Evolutionary conservation across 1,140 invertebrate genomes (phyloP).

Genomic region (Epicauta chinensis): DNA sequence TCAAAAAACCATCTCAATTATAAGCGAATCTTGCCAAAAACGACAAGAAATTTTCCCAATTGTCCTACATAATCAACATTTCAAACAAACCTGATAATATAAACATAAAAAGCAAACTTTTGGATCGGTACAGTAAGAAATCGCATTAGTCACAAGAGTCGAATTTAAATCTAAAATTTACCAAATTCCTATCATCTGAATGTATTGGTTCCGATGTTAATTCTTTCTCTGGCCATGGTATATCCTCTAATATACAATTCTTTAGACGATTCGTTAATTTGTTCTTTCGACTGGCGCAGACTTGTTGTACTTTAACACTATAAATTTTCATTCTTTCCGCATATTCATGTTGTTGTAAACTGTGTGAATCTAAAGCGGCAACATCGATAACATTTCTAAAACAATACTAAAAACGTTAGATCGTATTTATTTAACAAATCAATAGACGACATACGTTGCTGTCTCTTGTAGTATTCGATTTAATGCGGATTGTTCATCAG

Average conservation of each 20-base stretch:
- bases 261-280: conserved; percentile 41
- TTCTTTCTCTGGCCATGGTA: conserved; percentile 53
- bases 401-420: too few relatives aligned
- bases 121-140: too few relatives aligned
- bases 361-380: conserved; percentile 69
- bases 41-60: too few relatives aligned
- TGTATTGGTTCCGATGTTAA: conserved; percentile 49
- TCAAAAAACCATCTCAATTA: too few relatives aligned
- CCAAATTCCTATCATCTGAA: conserved; percentile 49
- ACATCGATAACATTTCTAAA: conserved; percentile 78
- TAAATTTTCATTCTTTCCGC: conserved; percentile 68
- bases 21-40: too few relatives aligned
- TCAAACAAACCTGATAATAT: too few relatives aligned
- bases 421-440: too few relatives aligned
- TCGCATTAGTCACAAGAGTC: too few relatives aligned
- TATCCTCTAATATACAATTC: conserved; percentile 50
- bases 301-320: conserved; percentile 52
- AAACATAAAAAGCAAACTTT: too few relatives aligned
- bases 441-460: conserved; percentile 79
- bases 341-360: conserved; percentile 73
- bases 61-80: too few relatives aligned
- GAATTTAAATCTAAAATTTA: conserved; percentile 36
- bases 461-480: conserved; percentile 83
- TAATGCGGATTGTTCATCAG: conserved; percentile 81
- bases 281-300: conserved; percentile 42